Conservation (phyloP, 2,113 vertebrate genomes). For the Rhinoderma darwinii region DNA sequence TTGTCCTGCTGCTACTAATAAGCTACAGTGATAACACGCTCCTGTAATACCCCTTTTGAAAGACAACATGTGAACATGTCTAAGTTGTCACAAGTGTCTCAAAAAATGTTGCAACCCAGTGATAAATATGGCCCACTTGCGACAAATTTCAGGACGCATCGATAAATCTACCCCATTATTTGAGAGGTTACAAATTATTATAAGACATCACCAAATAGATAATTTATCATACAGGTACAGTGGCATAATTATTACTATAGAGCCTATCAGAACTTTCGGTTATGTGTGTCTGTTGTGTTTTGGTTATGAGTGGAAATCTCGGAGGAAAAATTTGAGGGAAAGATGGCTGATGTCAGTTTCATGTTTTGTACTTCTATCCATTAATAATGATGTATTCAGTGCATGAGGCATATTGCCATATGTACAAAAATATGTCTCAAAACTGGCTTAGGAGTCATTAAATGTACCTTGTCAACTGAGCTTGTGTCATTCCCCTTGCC, state of each 20-base stretch:
- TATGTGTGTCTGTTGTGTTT: too few relatives aligned
- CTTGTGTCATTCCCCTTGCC: neutral
- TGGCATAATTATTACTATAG: neutral
- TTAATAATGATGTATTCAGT: slow-evolving; percentile 4
- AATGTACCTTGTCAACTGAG: neutral
- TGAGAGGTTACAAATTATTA: too few relatives aligned
- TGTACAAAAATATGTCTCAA: slow-evolving; percentile 1
- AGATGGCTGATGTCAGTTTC: neutral
- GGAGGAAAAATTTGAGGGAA: neutral
- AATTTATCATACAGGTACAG: neutral
- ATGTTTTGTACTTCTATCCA: neutral
- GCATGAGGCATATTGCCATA: slow-evolving; percentile 11
- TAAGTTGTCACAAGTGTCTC: neutral
- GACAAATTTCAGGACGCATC: neutral
- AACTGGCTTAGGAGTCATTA: slow-evolving; percentile 8
- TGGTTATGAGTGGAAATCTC: neutral
- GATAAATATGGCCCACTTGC: neutral
- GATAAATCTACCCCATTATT: neutral
- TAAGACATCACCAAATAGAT: neutral
- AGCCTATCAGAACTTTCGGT: neutral
- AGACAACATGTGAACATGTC: neutral
- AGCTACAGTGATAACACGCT: neutral
- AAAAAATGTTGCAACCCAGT: neutral
- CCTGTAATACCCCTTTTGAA: neutral
- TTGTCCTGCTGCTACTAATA: neutral